These are phyloP conservation scores for Orbicella faveolata DNA, from an alignment of 64 coral and sea anemone species.

Conservation along the genomic window DNA sequence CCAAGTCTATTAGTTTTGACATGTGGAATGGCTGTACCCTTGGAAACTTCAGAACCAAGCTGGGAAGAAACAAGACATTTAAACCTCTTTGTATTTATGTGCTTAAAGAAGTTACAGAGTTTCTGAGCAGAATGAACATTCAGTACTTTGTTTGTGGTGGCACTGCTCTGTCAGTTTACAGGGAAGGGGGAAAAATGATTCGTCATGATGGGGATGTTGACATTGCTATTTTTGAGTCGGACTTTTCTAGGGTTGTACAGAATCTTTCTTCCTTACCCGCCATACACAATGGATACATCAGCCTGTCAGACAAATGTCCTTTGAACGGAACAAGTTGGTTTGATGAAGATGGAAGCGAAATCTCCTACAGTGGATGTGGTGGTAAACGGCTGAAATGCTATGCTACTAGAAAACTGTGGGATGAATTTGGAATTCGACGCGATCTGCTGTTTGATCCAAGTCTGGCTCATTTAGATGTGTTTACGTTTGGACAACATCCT, in stretches of 20 bases:
- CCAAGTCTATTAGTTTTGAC: conserved; percentile 12
- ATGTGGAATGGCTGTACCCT: conserved; percentile 27
- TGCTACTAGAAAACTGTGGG: conserved; percentile 8
- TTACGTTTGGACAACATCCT: conserved; percentile 2
- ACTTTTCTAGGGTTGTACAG: not conserved
- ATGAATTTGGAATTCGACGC: not conserved
- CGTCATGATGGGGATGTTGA: conserved; percentile 15
- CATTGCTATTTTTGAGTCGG: not conserved
- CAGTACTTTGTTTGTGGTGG: conserved; percentile 20
- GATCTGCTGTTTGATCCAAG: not conserved
- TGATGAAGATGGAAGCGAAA: conserved; percentile 7
- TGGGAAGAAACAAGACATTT: conserved; percentile 3
- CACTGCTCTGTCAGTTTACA: conserved; percentile 25
- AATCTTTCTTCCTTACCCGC: not conserved
- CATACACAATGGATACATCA: not conserved
- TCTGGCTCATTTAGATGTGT: conserved; percentile 13
- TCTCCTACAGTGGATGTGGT: not conserved
- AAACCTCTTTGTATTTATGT: conserved; percentile 27
- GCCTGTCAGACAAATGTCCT: not conserved
- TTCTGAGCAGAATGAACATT: not conserved
- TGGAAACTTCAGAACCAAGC: not conserved
- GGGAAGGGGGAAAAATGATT: conserved; percentile 19
- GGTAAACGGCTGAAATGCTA: conserved; percentile 16
- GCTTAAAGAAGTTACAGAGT: conserved; percentile 6
- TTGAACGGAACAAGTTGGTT: conserved; percentile 16